These are phyloP conservation scores for Fistularia commersonii DNA, from an alignment of 2,797 vertebrate species.

Conservation along the genomic window DNA sequence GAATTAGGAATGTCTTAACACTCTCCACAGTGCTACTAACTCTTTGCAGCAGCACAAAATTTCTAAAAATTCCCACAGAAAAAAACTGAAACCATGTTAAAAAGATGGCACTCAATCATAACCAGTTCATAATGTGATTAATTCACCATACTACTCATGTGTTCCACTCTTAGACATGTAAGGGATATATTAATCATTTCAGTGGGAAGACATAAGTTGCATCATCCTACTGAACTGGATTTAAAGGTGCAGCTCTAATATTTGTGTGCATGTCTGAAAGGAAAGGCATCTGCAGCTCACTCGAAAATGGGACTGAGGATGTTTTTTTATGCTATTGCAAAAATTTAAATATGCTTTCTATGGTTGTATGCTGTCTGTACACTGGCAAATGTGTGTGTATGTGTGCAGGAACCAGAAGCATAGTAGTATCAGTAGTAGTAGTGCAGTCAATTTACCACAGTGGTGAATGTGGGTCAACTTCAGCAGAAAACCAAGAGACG, in stretches of 20 bases:
- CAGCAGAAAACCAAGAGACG: constrained; percentile 39
- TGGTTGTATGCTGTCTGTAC: neutral
- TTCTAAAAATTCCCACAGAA: constrained; percentile 7
- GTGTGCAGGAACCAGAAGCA: constrained; percentile 8
- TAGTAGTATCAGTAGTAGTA: constrained; percentile 14
- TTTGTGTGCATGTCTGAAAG: neutral
- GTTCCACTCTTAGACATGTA: constrained; percentile 1
- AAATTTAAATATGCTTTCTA: neutral
- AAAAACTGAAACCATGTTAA: neutral
- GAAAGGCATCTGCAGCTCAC: too few species aligned
- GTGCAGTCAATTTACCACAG: constrained; percentile 50
- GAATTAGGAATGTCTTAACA: constrained; percentile 13
- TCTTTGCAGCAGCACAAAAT: constrained; percentile 1
- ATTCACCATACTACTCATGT: constrained; percentile 4
- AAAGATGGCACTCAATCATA: neutral
- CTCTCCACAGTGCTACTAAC: constrained; percentile 6
- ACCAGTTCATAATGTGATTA: neutral
- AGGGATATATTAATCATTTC: constrained; percentile 34
- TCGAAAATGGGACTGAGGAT: constrained; percentile 3
- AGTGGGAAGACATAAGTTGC: constrained; percentile 23
- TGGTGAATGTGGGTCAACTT: constrained; percentile 63
- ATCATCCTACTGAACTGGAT: constrained; percentile 26
- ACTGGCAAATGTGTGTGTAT: neutral
- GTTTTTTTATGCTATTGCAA: constrained; percentile 5
- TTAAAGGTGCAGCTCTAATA: constrained; percentile 14